Percentiles rank a stretch among this genome's conserved stretches.
phyloP scores from a whole-genome alignment of 2,888 invertebrate species.

The Troilus luridus region DNA sequence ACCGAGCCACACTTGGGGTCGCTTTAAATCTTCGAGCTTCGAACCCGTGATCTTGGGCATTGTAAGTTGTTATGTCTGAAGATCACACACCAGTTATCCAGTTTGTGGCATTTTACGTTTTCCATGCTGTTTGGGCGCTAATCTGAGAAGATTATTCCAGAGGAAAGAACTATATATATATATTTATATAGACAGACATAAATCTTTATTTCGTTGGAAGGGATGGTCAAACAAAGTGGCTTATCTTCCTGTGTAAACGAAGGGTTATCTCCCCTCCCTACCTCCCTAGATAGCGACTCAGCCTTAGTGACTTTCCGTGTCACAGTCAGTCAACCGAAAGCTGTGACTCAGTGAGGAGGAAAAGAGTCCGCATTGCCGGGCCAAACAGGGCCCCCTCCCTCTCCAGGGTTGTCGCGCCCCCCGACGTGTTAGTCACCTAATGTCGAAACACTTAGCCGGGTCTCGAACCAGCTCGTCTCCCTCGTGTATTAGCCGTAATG shows the following conservation, averaged over 20 bases:
- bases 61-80: too few species aligned
- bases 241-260: slow-evolving; percentile 38
- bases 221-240: not conserved
- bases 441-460: slow-evolving; percentile 42
- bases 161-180: too few species aligned
- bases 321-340: slow-evolving; percentile 35
- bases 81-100: too few species aligned
- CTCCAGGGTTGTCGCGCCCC: not conserved
- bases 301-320: slow-evolving; percentile 47
- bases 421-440: slow-evolving; percentile 37
- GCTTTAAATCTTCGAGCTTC: too few species aligned
- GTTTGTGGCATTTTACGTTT: too few species aligned
- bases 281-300: not conserved
- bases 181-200: not conserved
- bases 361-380: not conserved
- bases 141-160: too few species aligned
- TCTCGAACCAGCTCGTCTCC: not conserved
- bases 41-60: too few species aligned
- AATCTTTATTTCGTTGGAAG: not conserved
- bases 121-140: too few species aligned
- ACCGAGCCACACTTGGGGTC: too few species aligned
- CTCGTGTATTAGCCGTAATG: slow-evolving; percentile 7
- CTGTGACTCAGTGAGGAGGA: slow-evolving; percentile 30
- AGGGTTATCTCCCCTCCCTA: not conserved
- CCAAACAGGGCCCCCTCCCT: slow-evolving; percentile 11